Evolutionary conservation across 2,797 vertebrate genomes (phyloP), one percentile per base, ranked within the genome.

Genomic region (Synaphobranchus kaupii): DNA sequence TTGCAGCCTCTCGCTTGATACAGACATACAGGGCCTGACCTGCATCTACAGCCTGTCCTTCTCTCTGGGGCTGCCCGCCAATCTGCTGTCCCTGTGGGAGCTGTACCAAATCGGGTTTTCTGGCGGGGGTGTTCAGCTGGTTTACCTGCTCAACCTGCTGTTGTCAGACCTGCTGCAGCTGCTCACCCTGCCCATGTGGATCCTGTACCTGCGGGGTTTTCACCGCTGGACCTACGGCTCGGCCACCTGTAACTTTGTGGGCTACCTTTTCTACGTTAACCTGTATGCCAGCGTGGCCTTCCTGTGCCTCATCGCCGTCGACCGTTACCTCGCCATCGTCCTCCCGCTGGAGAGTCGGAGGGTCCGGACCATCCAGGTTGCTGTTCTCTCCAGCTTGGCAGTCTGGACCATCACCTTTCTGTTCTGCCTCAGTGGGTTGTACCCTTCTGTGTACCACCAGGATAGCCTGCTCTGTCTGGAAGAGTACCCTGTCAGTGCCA

Each of bases 31-130:
- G n/a, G 95, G 94, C 28, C 92, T 96, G 88, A 96, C 94, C 80
- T 96, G 91, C 85, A 95, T 96, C 90, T 97, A 97, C 85, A 94
- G 96, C 86, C 17, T 96, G 76, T 94, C 95, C 89, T 96, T 97
- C 89, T 94, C 94, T 17, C 39, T 96, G 89, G 96, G 96, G 39
- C 94, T 97, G 17, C 96, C 96, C n/a, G 94, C 94, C 87, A 97
- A 97, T 91, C 93, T 96, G 50, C 91, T 97, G 63, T 96, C 96
- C 17, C 94, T 97, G 6, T 97, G 96, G 96, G 96, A 96, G 66
- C 87, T 97, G 81, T 97, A 96, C 92, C 95, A 96, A 63, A 90
- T 96, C 50, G 94, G 94, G 0, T 94, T 94, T 44, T 94, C 95
- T 0, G 94, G 94, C 1, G 93, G 92, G 12, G 94, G 94, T 34